Conservation (phyloP, 1,140 invertebrate species). For the Geopemphigus sp. region DNA sequence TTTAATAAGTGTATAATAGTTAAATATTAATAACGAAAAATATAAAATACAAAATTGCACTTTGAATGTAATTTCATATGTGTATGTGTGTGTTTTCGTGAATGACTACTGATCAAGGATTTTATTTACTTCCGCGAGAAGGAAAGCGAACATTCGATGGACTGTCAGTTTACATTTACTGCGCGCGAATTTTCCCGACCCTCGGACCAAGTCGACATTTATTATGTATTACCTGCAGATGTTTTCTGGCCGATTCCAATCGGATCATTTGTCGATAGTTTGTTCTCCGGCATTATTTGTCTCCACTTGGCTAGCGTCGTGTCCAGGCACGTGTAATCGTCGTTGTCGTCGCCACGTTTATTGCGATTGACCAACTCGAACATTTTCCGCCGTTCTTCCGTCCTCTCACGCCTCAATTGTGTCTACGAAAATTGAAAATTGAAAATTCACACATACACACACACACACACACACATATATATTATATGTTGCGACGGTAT, state of each 20-base stretch:
- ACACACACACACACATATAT: not conserved
- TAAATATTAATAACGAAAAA: no score
- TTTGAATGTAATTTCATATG: no score
- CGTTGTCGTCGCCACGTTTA: conserved; percentile 56
- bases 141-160: not conserved
- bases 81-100: no score
- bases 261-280: conserved; percentile 15
- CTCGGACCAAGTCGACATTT: no score
- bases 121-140: not conserved
- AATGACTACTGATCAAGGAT: no score
- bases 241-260: not conserved
- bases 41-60: no score
- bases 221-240: not conserved
- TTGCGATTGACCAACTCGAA: conserved; percentile 78
- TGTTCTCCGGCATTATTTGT: conserved; percentile 64
- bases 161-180: not conserved
- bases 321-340: conserved; percentile 58
- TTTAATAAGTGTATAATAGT: no score
- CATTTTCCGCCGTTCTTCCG: conserved; percentile 89
- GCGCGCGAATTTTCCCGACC: no score
- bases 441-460: no score
- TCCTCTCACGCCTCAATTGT: conserved; percentile 80
- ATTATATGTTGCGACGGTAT: not conserved
- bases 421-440: conserved; percentile 59
- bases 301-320: conserved; percentile 69